Evolutionary conservation across 2,113 vertebrate genomes (phyloP), one percentile per base, ranked within the genome.

Genomic region (Ameiurus melas): DNA sequence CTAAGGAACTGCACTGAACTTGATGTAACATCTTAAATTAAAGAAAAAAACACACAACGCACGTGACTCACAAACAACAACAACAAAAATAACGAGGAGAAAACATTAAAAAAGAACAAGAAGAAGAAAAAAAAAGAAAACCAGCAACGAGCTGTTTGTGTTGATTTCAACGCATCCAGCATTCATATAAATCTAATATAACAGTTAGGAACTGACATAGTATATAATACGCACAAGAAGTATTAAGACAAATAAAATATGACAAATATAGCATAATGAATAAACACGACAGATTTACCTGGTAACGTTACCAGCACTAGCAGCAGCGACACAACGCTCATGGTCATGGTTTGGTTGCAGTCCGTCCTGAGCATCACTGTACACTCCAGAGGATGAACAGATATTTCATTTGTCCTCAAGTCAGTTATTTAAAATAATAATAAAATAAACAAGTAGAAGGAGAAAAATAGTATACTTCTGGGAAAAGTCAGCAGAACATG

Each of bases 291-390:
- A 30, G 68, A 51, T 70, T 43, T 84, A 88, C 87, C 87, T 88
- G 58, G 22, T 25, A 79, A 36, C n/a, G 71, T 43, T 25, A 17
- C 47, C 22, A 87, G 25, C 33, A 85, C 6, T 0, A 88, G 85
- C 58, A 90, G 36, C 64, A 85, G 80, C 9, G 22, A 8, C n/a
- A 68, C 83, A 25, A 73, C 51, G 33, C 55, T 75, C 43, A 55
- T 81, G 68, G 36, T 89, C 83, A 89, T 90, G 80, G 53, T 89
- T 53, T 82, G 39, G 60, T 27, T n/a, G 55, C 60, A 68, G n/a
- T 85, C 82, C 71, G 73, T 30, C 39, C 68, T 75, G 55, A 84
- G 86, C 80, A 71, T 77, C 83, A 79, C 22, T 88, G 33, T 57
- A 78, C 19, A 81, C 14, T 70, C 60, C 62, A 64, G 30, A 68